Conservation (phyloP, 2,113 vertebrate species). For the Xenopus borealis region DNA sequence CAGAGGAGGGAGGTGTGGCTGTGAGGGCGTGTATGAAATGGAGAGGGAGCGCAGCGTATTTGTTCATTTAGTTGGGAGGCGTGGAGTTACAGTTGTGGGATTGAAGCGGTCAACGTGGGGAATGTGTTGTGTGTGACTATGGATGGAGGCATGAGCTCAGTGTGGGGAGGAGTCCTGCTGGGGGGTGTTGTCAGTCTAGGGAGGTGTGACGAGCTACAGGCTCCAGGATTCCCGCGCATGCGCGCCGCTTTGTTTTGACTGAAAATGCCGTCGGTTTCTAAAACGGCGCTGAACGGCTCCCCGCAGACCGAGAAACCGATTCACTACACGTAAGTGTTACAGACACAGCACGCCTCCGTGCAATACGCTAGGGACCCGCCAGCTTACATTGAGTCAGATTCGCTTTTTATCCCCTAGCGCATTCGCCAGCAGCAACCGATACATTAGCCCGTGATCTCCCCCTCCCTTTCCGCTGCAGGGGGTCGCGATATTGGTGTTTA, state of each 20-base stretch:
- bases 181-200: neutral
- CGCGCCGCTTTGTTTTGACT: constrained; percentile 79
- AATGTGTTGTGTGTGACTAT: constrained; percentile 5
- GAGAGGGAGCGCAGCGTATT: too few relatives aligned
- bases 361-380: too few relatives aligned
- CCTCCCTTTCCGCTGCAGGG: neutral
- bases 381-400: too few relatives aligned
- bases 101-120: neutral
- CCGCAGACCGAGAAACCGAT: constrained; percentile 92
- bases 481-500: too few relatives aligned
- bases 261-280: constrained; percentile 96
- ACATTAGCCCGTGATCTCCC: neutral
- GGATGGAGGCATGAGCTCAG: neutral
- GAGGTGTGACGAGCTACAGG: constrained; percentile 42
- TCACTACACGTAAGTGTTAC: constrained; percentile 86
- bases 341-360: neutral
- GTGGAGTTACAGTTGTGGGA: neutral
- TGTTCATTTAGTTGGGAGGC: neutral
- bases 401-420: too few relatives aligned
- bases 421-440: too few relatives aligned
- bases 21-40: too few relatives aligned
- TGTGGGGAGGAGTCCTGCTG: neutral
- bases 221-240: constrained; percentile 65
- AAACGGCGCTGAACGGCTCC: constrained; percentile 84
- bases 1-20: neutral